phyloP scores from a whole-genome alignment of 2,888 invertebrate species.

The Trypoxylon attenuatum region DNA sequence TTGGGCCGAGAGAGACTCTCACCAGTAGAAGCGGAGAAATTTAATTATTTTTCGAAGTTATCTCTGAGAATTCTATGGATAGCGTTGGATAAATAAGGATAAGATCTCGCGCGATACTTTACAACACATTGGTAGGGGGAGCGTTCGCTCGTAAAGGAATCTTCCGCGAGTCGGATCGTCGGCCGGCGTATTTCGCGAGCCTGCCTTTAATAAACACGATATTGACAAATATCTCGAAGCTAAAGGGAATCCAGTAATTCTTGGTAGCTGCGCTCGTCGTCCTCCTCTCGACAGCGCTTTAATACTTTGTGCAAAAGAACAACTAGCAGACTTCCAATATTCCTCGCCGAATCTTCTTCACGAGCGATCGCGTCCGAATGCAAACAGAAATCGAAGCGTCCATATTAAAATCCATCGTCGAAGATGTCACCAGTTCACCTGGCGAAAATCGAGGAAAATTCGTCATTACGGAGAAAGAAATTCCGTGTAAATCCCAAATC shows the following conservation, averaged over 20 bases:
- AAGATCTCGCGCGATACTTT: no score
- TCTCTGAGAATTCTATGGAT: no score
- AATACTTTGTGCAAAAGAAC: constrained; percentile 36
- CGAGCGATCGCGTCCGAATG: constrained; percentile 40
- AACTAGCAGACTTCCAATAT: constrained; percentile 28
- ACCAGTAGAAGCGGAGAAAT: no score
- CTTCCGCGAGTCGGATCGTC: no score
- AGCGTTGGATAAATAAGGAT: no score
- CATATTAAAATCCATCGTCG: neutral
- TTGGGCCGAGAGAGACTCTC: no score
- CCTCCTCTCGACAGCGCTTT: constrained; percentile 31
- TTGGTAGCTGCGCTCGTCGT: neutral
- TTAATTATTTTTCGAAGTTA: no score
- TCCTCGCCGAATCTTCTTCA: constrained; percentile 25
- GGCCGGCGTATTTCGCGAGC: neutral
- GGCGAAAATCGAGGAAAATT: no score
- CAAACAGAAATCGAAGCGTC: constrained; percentile 35
- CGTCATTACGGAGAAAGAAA: no score
- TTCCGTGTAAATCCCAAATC: no score
- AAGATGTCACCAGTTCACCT: neutral
- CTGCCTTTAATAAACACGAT: neutral
- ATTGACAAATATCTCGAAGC: constrained; percentile 1
- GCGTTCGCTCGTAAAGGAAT: no score
- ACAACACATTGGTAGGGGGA: no score
- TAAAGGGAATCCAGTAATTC: neutral